Conservation (phyloP, 2,888 invertebrate species). For the Ecliptopera silaceata region DNA sequence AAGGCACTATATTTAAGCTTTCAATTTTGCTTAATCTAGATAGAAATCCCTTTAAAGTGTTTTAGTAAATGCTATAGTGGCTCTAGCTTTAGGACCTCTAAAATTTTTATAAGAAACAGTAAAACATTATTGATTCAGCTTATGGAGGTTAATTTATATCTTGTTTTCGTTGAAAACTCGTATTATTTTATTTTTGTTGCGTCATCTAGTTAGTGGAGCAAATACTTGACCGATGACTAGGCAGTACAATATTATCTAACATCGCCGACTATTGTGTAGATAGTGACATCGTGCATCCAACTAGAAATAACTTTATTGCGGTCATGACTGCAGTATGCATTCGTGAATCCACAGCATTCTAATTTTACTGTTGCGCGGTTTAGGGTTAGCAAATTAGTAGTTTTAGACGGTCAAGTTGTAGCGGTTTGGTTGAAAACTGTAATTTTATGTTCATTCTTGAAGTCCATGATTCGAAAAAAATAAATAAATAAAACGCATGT, state of each 20-base stretch:
- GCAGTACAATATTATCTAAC: background rate
- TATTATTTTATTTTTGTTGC: no score
- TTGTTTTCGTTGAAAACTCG: no score
- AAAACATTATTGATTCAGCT: no score
- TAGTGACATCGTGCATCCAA: constrained; percentile 18
- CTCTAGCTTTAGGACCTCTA: no score
- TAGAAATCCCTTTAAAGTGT: background rate
- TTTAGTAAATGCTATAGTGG: background rate
- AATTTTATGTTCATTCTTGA: background rate
- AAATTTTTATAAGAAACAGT: no score
- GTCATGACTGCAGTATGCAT: constrained; percentile 62
- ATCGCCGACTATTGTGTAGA: constrained; percentile 11
- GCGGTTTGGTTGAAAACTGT: background rate
- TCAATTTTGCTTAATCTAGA: constrained; percentile 1
- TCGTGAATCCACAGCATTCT: constrained; percentile 63
- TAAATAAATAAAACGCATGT: no score
- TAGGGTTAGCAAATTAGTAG: constrained; percentile 27
- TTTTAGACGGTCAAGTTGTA: constrained; percentile 1
- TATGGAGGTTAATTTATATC: no score
- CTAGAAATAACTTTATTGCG: constrained; percentile 63
- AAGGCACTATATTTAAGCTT: background rate
- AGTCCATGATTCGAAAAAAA: no score
- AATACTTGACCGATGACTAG: constrained; percentile 18
- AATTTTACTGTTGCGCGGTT: constrained; percentile 60
- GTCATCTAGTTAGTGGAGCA: constrained; percentile 7